Evolutionary conservation across 2,888 invertebrate species (phyloP).

Genomic region (Tipula helvola): DNA sequence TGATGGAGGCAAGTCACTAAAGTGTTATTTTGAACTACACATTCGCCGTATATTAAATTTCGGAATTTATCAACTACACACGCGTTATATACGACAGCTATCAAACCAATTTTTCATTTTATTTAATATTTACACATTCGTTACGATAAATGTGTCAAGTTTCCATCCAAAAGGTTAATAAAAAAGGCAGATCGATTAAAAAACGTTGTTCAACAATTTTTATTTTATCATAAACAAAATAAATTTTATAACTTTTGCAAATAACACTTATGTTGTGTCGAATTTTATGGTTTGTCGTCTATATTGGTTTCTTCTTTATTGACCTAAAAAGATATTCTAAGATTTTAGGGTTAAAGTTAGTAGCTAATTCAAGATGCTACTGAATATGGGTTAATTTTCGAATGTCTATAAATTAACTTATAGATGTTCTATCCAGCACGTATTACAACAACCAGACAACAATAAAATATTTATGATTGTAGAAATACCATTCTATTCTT

Average conservation of each 20-base stretch:
- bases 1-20: not conserved
- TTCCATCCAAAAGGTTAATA: not conserved
- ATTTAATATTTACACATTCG: not conserved
- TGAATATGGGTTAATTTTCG: too few species aligned
- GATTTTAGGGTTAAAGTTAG: too few species aligned
- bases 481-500: too few species aligned
- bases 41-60: not conserved
- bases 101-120: not conserved
- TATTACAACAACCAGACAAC: too few species aligned
- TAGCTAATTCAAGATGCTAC: too few species aligned
- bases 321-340: too few species aligned
- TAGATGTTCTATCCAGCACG: too few species aligned
- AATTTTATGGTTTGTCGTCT: not conserved
- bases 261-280: not conserved
- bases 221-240: not conserved
- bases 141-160: not conserved
- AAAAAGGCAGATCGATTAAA: not conserved
- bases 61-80: not conserved
- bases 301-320: too few species aligned
- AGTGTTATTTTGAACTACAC: not conserved
- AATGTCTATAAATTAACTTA: too few species aligned
- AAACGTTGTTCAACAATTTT: not conserved
- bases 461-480: too few species aligned
- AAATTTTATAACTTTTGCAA: not conserved
- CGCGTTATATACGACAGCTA: not conserved